Conservation (phyloP, 2,113 vertebrate species). For the Cheilinus undulatus region DNA sequence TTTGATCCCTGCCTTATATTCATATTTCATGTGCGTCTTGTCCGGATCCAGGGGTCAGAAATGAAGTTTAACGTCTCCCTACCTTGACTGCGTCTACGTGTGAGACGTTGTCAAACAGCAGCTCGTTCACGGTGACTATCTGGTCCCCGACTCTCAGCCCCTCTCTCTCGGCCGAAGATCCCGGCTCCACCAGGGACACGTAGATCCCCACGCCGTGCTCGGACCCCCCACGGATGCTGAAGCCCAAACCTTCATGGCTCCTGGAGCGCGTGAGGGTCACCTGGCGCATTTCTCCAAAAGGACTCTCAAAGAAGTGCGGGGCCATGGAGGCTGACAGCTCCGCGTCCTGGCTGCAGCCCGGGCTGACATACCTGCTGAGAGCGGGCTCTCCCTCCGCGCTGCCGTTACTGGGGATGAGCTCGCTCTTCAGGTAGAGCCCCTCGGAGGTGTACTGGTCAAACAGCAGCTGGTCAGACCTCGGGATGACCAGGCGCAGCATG, state of each 20-base stretch:
- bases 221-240: conserved; percentile 94
- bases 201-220: conserved; percentile 96
- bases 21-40: no score
- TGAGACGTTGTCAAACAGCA: conserved; percentile 87
- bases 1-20: no score
- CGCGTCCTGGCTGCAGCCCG: conserved; percentile 58
- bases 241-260: conserved; percentile 92
- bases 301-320: background rate
- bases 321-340: conserved; percentile 56
- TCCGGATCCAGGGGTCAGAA: no score
- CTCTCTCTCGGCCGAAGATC: conserved; percentile 91
- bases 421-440: conserved; percentile 88
- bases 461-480: conserved; percentile 93
- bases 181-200: conserved; percentile 93
- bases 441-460: conserved; percentile 96
- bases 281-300: conserved; percentile 81
- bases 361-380: conserved; percentile 26
- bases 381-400: conserved; percentile 41
- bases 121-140: conserved; percentile 91
- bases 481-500: conserved; percentile 93
- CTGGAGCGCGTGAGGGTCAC: conserved; percentile 89
- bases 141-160: conserved; percentile 93
- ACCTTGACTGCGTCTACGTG: conserved; percentile 95
- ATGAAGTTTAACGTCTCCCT: no score
- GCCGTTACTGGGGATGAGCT: conserved; percentile 62